Conservation (phyloP, 2,888 invertebrate genomes). For the Hydraecia micacea region DNA sequence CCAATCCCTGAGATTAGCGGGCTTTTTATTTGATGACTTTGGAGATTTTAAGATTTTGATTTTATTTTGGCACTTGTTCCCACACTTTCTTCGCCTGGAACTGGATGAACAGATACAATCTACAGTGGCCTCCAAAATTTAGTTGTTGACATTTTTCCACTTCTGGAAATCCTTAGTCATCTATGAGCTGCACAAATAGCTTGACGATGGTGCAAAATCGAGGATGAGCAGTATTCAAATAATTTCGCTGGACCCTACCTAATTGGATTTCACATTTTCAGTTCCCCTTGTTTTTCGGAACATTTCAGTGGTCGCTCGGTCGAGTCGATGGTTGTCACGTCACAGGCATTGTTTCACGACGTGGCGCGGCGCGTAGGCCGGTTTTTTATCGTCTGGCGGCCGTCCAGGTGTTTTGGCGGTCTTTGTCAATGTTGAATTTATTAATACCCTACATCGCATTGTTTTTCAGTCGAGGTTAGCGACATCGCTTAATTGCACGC, state of each 20-base stretch:
- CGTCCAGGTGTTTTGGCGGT: conserved; percentile 89
- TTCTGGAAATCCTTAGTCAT: not conserved
- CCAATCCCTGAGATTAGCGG: not conserved
- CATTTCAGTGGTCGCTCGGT: conserved; percentile 22
- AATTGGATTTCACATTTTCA: conserved; percentile 20
- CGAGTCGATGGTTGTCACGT: conserved; percentile 63
- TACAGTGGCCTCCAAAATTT: too few species aligned
- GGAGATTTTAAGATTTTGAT: not conserved
- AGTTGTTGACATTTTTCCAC: too few species aligned
- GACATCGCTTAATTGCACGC: conserved; percentile 70
- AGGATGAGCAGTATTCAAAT: conserved; percentile 16
- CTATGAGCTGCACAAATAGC: not conserved
- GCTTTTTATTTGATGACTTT: not conserved
- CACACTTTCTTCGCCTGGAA: too few species aligned
- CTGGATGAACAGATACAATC: too few species aligned
- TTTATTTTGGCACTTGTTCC: too few species aligned
- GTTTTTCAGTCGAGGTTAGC: conserved; percentile 82
- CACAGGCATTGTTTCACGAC: conserved; percentile 76
- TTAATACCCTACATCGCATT: conserved; percentile 84
- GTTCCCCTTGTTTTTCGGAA: conserved; percentile 43
- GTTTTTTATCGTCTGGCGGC: conserved; percentile 83
- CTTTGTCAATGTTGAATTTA: conserved; percentile 90
- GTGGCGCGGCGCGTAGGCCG: conserved; percentile 77
- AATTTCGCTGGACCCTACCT: not conserved
- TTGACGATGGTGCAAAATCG: not conserved